Evolutionary conservation across 2,113 vertebrate genomes (phyloP), one percentile per base, ranked within the genome.

Genomic region (Nycticorax nycticorax): DNA sequence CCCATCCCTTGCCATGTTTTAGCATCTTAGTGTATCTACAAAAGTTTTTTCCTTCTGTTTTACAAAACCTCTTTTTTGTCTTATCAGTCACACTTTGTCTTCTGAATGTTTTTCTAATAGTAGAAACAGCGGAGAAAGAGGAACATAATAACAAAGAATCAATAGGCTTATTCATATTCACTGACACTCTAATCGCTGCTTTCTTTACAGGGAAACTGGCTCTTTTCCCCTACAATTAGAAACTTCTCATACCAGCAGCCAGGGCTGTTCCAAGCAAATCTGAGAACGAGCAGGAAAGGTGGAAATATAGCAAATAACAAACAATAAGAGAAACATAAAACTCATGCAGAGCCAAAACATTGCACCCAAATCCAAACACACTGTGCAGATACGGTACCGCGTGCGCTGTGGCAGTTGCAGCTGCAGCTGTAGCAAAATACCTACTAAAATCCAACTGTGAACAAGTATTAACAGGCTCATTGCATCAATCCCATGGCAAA

Each of bases 371-470:
- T 76, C 85, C 79, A 92, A 66, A 66, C 55, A 90, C 76, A 16
- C 64, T 62, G 62, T 37, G 79, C 66, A 26, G 63, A 30, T 2
- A 9, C 18, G 64, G 50, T 12, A 28, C 18, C 27, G 48, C 28
- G 4, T 17, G 2, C 74, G 39, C 79, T 37, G 39, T 32, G 80
- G 85, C 88, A 74, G 63, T 77, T 74, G 73, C 93, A 96, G 71
- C 73, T 91, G 90, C 94, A 95, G 87, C 89, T 96, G 79, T 52
- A 89, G 69, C 88, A 88, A 95, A 96, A 91, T 55, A 71, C 92
- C 88, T 47, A 53, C 92, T 79, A 79, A 96, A 94, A 96, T 95
- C 97, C 96, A 94, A 77, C 97, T 97, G 95, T 92, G 97, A 96
- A 23, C 90, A 88, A 92, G 94, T 84, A 93, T 96, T 96, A 91